Base-by-base conservation (phyloP, 1,140 invertebrate species). In the Plectrocnemia conspersa region DNA sequence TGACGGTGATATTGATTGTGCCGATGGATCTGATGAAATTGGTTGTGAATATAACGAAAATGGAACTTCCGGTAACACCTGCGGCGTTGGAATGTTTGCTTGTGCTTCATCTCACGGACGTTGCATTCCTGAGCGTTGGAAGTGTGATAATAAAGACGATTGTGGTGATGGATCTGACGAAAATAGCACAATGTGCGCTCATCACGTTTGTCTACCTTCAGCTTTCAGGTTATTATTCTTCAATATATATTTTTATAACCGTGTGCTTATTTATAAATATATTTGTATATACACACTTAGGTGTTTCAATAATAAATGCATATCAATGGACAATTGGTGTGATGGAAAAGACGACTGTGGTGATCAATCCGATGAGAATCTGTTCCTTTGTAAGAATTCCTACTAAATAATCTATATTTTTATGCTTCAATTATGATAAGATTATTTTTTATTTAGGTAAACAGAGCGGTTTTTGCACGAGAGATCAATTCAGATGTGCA, bases 351-450 rank as follows among this genome's bases (percentile, higher is more conserved):
- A 79, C 55, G 83, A 90, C 63, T 91, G 88, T 67, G 72, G 73
- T 1, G 86, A 87, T 66, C 77, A 77, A 22, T 84, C 81, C 35
- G 93, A 97, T 70, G 91, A 94, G 73, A 73, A 70, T 56, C 64
- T 68, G 1, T 56, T 68, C 3, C 65, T 77, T 46, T 86, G 84
- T 71, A 77, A 73, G 65, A 18, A 5, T 22, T 46, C 11, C 16
- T 35, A 13, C 3, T 35, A 11, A 35, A 35, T 4, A 13, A 11
- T n/a, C 6, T 29, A n/a, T n/a, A 29, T 7, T 29, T 7, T 29
- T 13, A 33, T 9, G 32, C 3, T 33, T 9, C n/a, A 13, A 13
- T 33, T 33, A 13, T 29, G n/a, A 25, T 22, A 47, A 6, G 25
- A 13, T 32, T 42, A 18, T 41, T 44, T 35, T 45, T 42, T 22